Base-by-base conservation (phyloP, 2,888 invertebrate species). In the Pharmacophagus antenor region DNA sequence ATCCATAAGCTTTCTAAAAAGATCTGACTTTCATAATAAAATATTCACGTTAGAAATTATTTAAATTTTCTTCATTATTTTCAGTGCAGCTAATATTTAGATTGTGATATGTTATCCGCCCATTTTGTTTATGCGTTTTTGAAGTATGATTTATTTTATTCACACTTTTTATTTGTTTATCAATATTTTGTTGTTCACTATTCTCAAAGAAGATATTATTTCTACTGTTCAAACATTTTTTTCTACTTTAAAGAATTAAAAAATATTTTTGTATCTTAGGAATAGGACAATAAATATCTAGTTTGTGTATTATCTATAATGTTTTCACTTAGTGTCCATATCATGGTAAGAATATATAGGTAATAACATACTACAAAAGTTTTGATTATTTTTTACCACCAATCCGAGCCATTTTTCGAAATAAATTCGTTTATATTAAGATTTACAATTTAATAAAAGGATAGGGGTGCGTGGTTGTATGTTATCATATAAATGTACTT, bases 351-450 rank as follows among this genome's bases (percentile, higher is more conserved):
- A 44, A 74, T 77, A 72, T 78, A 72, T 62, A 76, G 72, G 60
- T 65, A 23, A 60, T 72, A 75, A 71, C 70, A 49, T 62, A 57
- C 54, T 64, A 64, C 62, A 53, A 58, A 63, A 64, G 53, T 61
- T 65, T 68, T 68, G 68, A 65, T 68, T 56, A 12, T 55, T 70
- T 68, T 66, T 62, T 74, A 73, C 71, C 70, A 77, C 65, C 68
- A 88, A 89, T 89, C 89, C 89, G 89, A 89, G 88, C 89, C 89
- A 89, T 85, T 86, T n/a, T 74, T 77, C 21, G 18, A 60, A 47
- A 49, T 51, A 52, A 49, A 27, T n/a, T n/a, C 22, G 48, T 23
- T 12, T 49, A 50, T 44, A 18, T 51, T 56, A 60, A 51, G 56
- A 31, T 18, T 42, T 18, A 44, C 22, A 31, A 41, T 49, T n/a